Conservation (phyloP, 2,797 vertebrate species). For the Cyclopterus lumpus region DNA sequence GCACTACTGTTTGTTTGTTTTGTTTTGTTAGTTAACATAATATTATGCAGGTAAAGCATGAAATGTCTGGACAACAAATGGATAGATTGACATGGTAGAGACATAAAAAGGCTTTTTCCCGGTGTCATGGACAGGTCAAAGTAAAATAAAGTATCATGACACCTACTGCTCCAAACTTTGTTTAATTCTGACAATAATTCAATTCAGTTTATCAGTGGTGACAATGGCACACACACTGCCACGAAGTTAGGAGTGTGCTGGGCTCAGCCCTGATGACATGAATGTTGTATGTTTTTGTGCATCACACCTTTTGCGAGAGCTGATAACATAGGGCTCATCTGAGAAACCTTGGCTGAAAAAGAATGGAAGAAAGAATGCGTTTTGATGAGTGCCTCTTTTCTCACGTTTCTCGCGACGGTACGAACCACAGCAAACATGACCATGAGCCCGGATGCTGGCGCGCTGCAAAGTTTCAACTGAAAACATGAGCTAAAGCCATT, state of each 20-base stretch:
- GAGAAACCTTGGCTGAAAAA: constrained; percentile 46
- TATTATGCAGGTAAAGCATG: too few relatives aligned
- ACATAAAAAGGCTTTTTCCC: too few relatives aligned
- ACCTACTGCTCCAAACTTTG: too few relatives aligned
- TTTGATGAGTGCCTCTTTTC: constrained; percentile 52
- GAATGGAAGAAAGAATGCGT: constrained; percentile 34
- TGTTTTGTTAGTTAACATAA: too few relatives aligned
- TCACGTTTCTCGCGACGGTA: constrained; percentile 15
- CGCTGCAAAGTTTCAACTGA: constrained; percentile 3
- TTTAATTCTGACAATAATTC: too few relatives aligned
- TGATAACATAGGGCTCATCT: not conserved
- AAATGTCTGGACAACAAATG: too few relatives aligned
- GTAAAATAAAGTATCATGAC: too few relatives aligned
- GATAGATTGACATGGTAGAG: too few relatives aligned
- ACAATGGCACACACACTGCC: constrained; percentile 31
- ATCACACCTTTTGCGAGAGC: constrained; percentile 30
- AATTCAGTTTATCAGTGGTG: too few relatives aligned
- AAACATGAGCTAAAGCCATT: constrained; percentile 38
- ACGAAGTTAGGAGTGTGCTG: not conserved
- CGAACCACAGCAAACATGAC: constrained; percentile 42
- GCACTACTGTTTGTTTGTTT: too few relatives aligned
- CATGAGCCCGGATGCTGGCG: constrained; percentile 27
- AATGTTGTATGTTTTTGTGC: constrained; percentile 19
- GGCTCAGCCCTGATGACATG: constrained; percentile 13
- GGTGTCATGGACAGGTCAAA: too few relatives aligned